These are phyloP conservation scores for Magallana gigas DNA, from an alignment of 1,140 invertebrate species.

Conservation along the genomic window DNA sequence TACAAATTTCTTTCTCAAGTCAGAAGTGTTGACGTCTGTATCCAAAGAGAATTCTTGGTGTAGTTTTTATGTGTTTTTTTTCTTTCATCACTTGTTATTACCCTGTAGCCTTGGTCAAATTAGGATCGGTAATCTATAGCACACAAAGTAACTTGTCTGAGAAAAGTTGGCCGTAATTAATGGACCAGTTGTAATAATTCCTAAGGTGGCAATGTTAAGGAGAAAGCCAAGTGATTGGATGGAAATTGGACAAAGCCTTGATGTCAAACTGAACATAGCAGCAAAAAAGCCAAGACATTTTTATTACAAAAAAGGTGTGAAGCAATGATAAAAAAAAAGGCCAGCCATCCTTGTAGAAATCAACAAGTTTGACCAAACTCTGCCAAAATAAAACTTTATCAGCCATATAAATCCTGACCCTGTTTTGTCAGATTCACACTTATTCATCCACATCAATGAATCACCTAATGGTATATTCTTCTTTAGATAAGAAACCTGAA, in stretches of 20 bases:
- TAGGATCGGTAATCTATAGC: not conserved
- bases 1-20: not conserved
- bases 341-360: no score
- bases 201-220: no score
- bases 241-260: not conserved
- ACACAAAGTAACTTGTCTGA: not conserved
- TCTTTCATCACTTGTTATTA: not conserved
- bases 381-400: no score
- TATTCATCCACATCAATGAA: no score
- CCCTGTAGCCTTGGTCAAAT: not conserved
- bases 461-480: no score
- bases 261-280: not conserved
- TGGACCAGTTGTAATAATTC: no score
- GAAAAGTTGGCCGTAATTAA: not conserved
- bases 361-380: no score
- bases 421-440: no score
- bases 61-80: not conserved
- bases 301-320: not conserved
- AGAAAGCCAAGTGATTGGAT: not conserved
- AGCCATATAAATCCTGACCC: no score
- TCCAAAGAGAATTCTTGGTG: not conserved
- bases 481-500: no score
- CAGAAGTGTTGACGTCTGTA: not conserved
- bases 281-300: not conserved
- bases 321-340: not conserved